Percentiles rank a stretch among this genome's conserved stretches.
phyloP scores from a whole-genome alignment of 2,888 invertebrate species.

The Oxycera nigricornis region DNA sequence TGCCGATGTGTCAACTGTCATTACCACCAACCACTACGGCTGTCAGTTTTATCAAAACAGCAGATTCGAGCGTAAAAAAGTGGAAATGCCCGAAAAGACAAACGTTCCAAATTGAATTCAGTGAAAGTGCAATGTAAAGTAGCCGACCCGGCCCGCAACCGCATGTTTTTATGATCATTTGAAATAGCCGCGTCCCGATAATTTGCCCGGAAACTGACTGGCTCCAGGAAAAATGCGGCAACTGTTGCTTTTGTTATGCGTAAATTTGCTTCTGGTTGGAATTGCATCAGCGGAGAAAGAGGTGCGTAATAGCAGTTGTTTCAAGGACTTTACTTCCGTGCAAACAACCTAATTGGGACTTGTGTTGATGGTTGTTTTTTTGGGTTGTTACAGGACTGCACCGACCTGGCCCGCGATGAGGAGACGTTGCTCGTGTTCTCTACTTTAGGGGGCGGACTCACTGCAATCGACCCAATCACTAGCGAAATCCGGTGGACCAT shows the following conservation, averaged over 20 bases:
- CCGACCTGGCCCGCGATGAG: conserved; percentile 73
- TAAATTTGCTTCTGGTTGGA: conserved; percentile 14
- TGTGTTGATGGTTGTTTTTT: background rate
- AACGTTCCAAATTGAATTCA: background rate
- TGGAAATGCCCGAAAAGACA: conserved; percentile 14
- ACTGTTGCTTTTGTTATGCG: conserved; percentile 31
- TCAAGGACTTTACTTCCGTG: background rate
- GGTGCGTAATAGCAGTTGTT: conserved; percentile 18
- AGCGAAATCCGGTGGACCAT: conserved; percentile 90
- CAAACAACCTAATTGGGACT: background rate
- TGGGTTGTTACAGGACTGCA: conserved; percentile 62
- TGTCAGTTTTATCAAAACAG: conserved; percentile 23
- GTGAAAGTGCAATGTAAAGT: conserved; percentile 14
- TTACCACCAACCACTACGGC: background rate
- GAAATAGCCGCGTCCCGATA: too few species aligned
- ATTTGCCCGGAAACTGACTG: too few species aligned
- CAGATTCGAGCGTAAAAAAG: conserved; percentile 20
- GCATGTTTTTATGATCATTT: conserved; percentile 3
- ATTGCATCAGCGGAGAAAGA: conserved; percentile 37
- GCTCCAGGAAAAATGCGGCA: conserved; percentile 26
- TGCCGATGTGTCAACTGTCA: conserved; percentile 13
- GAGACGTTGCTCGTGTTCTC: conserved; percentile 85
- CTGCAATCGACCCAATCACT: conserved; percentile 85
- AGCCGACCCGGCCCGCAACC: conserved; percentile 10
- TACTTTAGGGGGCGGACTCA: conserved; percentile 90